A percentile compares a stretch with the other conserved stretches of the same genome.
phyloP scores from a whole-genome alignment of 64 coral and sea anemone species.

The Trachythela sp. region DNA sequence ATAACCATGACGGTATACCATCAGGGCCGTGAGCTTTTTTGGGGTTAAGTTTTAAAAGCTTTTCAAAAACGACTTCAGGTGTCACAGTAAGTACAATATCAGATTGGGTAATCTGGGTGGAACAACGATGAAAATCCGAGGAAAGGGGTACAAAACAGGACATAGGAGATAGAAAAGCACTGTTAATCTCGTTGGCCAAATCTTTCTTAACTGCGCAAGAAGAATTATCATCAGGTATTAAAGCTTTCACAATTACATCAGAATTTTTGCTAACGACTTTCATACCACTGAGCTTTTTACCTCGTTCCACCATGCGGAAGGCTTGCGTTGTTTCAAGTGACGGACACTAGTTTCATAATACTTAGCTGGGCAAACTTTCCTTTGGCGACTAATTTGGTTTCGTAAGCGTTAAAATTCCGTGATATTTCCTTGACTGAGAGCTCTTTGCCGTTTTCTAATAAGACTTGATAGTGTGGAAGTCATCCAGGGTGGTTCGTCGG shows the following conservation, averaged over 20 bases:
- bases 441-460: slow-evolving; percentile 16
- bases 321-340: not conserved
- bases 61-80: no score
- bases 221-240: not conserved
- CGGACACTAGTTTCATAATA: not conserved
- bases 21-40: no score
- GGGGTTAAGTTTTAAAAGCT: no score
- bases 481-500: slow-evolving; percentile 18
- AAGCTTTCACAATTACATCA: not conserved
- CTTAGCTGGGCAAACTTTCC: not conserved
- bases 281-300: not conserved
- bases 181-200: no score
- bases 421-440: slow-evolving; percentile 17
- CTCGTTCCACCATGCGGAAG: not conserved
- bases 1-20: no score
- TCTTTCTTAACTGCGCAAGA: no score
- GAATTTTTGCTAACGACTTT: not conserved
- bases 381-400: slow-evolving; percentile 25
- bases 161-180: no score
- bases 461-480: slow-evolving; percentile 24
- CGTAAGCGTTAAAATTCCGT: slow-evolving; percentile 1
- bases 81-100: no score
- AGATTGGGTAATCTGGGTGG: no score
- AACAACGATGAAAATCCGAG: no score
- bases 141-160: no score